Evolutionary conservation across 2,888 invertebrate species (phyloP), one percentile per base, ranked within the genome.

Genomic region (Torymus aiolomorphi): DNA sequence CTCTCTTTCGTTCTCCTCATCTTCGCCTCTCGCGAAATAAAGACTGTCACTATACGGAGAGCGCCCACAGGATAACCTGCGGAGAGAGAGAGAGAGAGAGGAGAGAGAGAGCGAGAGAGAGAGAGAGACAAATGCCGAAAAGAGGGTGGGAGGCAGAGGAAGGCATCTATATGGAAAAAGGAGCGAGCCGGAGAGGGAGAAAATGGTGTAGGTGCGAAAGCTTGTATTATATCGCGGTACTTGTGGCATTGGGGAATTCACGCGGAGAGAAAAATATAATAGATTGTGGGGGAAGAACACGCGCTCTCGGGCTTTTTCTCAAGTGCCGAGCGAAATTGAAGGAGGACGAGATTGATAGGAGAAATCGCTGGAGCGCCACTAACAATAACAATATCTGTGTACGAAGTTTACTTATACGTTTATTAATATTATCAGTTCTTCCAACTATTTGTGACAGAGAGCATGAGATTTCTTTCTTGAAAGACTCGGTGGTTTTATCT

Each of bases 161-260:
- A 42, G 42, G 42, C 42, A 42, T 42, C 10, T 66, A 14, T 24
- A 56, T 63, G 56, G 57, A 70, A 70, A 76, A 76, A 13, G 49
- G 65, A 20, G n/a, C 18, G 59, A 61, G 14, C 12, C 8, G 16
- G 13, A 10, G 24, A 12, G 13, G 24, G 66, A 16, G 59, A 62
- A 14, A 61, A 54, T 59, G 49, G 51, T 42, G 42, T 56, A 79
- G 63, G 70, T 79, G 78, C 59, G 70, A 79, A 74, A 79, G 69
- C 74, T 79, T 61, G 51, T 59, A 16, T 52, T 78, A 71, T 72
- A 51, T n/a, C 31, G 67, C 31, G 69, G 18, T 18, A 54, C 67
- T 66, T 62, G 61, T 59, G 51, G 67, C 24, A 20, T 59, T 73
- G n/a, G 63, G 57, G 11, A 63, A 56, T 69, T 62, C 18, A 42